A percentile compares a stretch with the other conserved stretches of the same genome.
Conservation (phyloP, 2,113 vertebrate species). For the Pomatorhinus ruficollis region DNA sequence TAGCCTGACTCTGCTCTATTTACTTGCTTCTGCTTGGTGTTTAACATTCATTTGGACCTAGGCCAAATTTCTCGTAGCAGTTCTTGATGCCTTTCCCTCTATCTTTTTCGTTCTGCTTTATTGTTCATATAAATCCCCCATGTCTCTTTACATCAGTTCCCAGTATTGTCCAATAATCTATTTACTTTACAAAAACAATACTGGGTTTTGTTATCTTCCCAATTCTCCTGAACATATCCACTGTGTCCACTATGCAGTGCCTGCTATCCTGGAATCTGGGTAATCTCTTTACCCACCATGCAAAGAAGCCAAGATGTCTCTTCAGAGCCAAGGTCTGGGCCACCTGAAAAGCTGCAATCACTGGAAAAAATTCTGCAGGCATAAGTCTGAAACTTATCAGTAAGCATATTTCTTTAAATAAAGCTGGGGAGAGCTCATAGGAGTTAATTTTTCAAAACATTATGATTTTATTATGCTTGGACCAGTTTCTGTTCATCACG, state of each 20-base stretch:
- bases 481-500: neutral
- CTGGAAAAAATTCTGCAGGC: neutral
- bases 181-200: neutral
- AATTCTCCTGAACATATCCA: neutral
- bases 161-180: neutral
- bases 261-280: accelerated
- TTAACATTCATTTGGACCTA: neutral
- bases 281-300: neutral
- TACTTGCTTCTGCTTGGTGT: neutral
- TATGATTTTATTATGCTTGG: neutral
- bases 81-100: neutral
- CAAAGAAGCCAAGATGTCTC: neutral
- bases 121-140: neutral
- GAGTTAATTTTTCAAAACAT: neutral
- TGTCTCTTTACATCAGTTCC: neutral
- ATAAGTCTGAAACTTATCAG: neutral
- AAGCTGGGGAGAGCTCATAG: neutral
- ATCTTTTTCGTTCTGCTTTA: neutral
- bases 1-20: neutral
- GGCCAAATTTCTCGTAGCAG: neutral
- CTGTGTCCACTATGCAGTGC: neutral
- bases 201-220: neutral
- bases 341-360: neutral
- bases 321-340: neutral
- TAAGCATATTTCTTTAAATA: neutral